Evolutionary conservation across 2,888 invertebrate genomes (phyloP).

Genomic region (Zele albiditarsus): DNA sequence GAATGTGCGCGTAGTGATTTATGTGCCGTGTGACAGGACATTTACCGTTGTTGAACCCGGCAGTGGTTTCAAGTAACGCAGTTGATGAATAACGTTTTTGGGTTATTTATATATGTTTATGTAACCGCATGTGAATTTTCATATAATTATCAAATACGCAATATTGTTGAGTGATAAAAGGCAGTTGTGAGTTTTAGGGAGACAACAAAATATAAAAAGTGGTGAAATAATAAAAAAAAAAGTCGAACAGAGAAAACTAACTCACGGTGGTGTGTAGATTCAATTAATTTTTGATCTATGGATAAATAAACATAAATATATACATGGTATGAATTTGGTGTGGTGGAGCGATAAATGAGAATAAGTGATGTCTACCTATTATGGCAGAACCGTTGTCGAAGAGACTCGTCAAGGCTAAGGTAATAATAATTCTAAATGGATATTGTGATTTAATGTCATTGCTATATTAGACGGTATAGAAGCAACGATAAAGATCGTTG

Average conservation of each 20-base stretch:
- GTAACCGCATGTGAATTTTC: neutral
- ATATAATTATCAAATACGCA: neutral
- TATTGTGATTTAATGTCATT: constrained; percentile 16
- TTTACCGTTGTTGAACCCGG: constrained; percentile 18
- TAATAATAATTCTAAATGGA: constrained; percentile 46
- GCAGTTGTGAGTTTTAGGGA: neutral
- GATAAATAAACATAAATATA: neutral
- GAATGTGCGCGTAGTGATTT: constrained; percentile 15
- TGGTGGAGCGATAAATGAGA: constrained; percentile 22
- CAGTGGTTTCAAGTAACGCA: constrained; percentile 6
- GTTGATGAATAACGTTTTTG: constrained; percentile 9
- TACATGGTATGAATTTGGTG: constrained; percentile 10
- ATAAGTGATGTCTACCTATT: constrained; percentile 67
- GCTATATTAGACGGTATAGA: neutral
- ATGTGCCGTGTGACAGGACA: constrained; percentile 15
- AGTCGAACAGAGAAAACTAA: neutral
- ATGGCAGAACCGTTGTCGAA: constrained; percentile 68
- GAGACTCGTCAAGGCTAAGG: constrained; percentile 69
- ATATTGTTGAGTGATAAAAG: constrained; percentile 6
- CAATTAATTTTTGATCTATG: neutral
- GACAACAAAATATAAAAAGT: neutral
- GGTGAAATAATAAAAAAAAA: neutral
- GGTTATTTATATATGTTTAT: constrained; percentile 14
- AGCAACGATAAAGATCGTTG: neutral
- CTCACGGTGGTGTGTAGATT: neutral